Evolutionary conservation across 2,113 vertebrate genomes (phyloP), one percentile per base, ranked within the genome.

Genomic region (Rostratula benghalensis): DNA sequence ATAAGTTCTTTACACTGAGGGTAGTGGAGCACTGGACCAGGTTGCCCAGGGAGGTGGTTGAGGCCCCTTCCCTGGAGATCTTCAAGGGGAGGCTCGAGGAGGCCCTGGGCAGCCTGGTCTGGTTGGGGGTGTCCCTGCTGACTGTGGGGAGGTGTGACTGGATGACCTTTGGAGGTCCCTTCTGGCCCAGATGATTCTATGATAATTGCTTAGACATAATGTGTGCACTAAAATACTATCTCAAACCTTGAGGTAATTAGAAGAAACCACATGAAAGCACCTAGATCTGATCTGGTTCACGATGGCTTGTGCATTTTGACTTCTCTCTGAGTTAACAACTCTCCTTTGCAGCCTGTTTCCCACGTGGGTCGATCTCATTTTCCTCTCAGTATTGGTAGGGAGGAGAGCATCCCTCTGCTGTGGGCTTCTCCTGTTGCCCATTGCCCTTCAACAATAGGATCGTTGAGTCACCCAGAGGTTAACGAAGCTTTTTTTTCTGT

Each of bases 401-500:
- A 71, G 17, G 48, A 76, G 82, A 87, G 70, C 69, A 57, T 94
- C 76, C 0, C 2, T 82, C 45, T 87, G 56, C 92, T 94, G 54
- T 84, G 1, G 3, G n/a, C 86, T 76, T 70, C 82, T 93, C 67
- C 63, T 83, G 82, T 94, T 90, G 90, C 70, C 83, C 51, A 4
- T 8, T 71, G 41, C 77, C 45, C 33, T 28, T 70, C 35, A 87
- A 97, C 94, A 96, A 77, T 90, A 11, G 96, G 43, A 90, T 91
- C 3, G 46, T 90, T 7, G 90, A 96, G 84, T 96, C 92, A 86
- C 89, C 0, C 33, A 82, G 89, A 97, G 96, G 92, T 97, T 97
- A 97, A 97, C 0, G 20, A 97, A 95, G 83, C 30, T 75, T 45
- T 87, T 23, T 51, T 53, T 15, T 16, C 6, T 21, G n/a, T 17